Conservation (phyloP, 2,113 vertebrate genomes). For the Apteryx mantelli region DNA sequence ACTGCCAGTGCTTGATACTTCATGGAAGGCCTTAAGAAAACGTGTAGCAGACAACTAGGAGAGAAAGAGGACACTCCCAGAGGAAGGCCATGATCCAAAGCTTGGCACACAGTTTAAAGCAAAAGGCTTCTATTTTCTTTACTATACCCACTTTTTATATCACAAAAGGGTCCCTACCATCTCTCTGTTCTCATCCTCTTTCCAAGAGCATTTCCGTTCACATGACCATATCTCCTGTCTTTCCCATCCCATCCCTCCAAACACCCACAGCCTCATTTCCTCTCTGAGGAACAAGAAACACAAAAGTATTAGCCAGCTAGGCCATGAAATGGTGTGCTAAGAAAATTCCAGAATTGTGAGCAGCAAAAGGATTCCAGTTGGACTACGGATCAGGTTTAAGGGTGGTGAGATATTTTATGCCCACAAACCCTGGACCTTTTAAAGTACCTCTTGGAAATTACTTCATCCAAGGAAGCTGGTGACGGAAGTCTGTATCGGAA, state of each 20-base stretch:
- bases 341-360: neutral
- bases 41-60: neutral
- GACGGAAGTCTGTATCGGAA: neutral
- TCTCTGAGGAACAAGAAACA: neutral
- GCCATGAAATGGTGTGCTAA: neutral
- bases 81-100: neutral
- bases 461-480: neutral
- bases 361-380: neutral
- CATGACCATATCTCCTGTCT: neutral
- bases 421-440: neutral
- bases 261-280: neutral
- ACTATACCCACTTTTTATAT: no score
- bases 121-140: neutral
- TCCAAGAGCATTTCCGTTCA: neutral
- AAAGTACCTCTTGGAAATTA: neutral
- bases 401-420: neutral
- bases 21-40: neutral
- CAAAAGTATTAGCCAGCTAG: neutral
- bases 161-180: neutral
- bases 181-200: neutral
- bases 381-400: neutral
- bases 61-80: neutral
- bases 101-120: neutral
- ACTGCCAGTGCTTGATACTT: rapidly evolving
- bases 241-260: neutral